These are phyloP conservation scores for Chaetura pelagica DNA, from an alignment of 2,113 vertebrate genomes.

Conservation along the genomic window DNA sequence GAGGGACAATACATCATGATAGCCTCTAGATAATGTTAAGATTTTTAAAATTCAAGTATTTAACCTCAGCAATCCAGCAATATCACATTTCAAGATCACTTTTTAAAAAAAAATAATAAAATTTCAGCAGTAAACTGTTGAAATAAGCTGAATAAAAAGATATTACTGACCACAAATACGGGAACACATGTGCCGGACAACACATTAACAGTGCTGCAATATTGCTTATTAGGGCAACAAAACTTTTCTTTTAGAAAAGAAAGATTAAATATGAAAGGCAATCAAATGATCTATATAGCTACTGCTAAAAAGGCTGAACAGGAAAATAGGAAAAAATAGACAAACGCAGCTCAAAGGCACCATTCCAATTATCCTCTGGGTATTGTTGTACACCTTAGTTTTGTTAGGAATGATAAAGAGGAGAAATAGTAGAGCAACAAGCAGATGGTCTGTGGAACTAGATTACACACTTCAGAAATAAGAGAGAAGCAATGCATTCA, in stretches of 20 bases:
- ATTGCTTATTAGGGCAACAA: neutral
- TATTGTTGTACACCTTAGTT: slow-evolving; percentile 33
- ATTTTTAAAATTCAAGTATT: neutral
- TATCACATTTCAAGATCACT: neutral
- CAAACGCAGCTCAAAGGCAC: neutral
- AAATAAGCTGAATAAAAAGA: neutral
- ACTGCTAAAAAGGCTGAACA: neutral
- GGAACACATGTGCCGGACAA: neutral
- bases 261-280: neutral
- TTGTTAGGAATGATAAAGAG: slow-evolving; percentile 13
- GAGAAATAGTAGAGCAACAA: slow-evolving; percentile 48
- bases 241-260: neutral
- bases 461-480: slow-evolving; percentile 66
- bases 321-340: neutral
- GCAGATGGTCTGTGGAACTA: slow-evolving; percentile 52
- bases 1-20: neutral
- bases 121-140: neutral
- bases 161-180: neutral
- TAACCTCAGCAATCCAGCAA: neutral
- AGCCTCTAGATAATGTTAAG: neutral
- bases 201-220: neutral
- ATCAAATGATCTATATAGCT: neutral
- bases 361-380: neutral
- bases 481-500: slow-evolving; percentile 41
- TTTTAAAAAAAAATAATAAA: no score